Percentiles rank a stretch among this genome's conserved stretches.
Conservation (phyloP, 2,888 invertebrate species). For the Perizoma affinitatum region DNA sequence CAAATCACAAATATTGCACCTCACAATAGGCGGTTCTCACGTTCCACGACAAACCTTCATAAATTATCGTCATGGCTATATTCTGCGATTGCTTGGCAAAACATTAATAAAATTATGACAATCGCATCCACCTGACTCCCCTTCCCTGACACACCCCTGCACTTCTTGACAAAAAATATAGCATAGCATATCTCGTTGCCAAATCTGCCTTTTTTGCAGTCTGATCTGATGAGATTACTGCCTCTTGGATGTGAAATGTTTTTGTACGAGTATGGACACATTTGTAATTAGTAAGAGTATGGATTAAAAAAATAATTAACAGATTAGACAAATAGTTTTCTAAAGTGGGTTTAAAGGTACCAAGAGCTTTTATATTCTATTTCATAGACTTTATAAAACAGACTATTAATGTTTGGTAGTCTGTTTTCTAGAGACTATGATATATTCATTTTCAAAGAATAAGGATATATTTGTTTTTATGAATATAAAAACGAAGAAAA, state of each 20-base stretch:
- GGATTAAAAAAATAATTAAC: no score
- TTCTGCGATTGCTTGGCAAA: constrained; percentile 43
- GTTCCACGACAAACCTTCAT: constrained; percentile 49
- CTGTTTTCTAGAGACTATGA: no score
- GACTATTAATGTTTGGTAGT: no score
- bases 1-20: constrained; percentile 40
- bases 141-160: constrained; percentile 34
- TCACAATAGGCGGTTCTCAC: constrained; percentile 50
- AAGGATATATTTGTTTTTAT: no score
- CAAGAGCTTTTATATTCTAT: no score
- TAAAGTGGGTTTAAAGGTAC: no score
- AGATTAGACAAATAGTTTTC: no score
- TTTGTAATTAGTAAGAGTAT: no score
- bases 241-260: constrained; percentile 54
- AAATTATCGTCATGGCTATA: constrained; percentile 50
- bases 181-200: not conserved
- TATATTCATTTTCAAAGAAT: no score
- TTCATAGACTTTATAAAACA: no score
- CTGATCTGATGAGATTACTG: constrained; percentile 21
- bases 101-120: constrained; percentile 43
- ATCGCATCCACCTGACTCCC: constrained; percentile 66
- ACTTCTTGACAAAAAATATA: not conserved
- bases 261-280: no score
- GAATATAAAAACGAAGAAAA: no score
- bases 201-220: constrained; percentile 65